Percentiles rank a stretch among this genome's conserved stretches.
These are phyloP conservation scores for Smittia aterrima DNA, from an alignment of 2,888 invertebrate species.

Conservation along the genomic window DNA sequence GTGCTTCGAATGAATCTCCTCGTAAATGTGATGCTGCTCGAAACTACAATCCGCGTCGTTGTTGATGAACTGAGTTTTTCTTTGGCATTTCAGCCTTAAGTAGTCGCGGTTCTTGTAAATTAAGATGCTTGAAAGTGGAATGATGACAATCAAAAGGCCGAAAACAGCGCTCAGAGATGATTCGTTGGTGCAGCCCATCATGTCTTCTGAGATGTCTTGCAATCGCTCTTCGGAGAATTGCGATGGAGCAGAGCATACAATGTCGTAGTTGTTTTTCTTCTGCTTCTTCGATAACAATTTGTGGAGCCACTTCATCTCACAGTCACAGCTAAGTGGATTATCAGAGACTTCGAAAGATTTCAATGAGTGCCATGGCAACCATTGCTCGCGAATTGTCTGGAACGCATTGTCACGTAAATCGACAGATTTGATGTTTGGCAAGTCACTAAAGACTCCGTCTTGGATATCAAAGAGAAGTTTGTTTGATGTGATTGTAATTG, in stretches of 20 bases:
- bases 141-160: neutral
- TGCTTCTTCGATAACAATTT: slow-evolving; percentile 50
- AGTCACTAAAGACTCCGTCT: slow-evolving; percentile 60
- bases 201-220: slow-evolving; percentile 22
- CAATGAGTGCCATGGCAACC: slow-evolving; percentile 62
- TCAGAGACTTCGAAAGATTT: slow-evolving; percentile 60
- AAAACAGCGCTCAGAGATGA: neutral
- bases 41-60: slow-evolving; percentile 39
- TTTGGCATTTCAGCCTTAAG: neutral
- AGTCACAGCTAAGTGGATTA: slow-evolving; percentile 62
- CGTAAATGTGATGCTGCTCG: slow-evolving; percentile 39
- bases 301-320: slow-evolving; percentile 61
- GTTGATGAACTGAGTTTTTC: slow-evolving; percentile 32
- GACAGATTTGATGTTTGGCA: slow-evolving; percentile 61
- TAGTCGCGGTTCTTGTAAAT: slow-evolving; percentile 34
- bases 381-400: slow-evolving; percentile 60
- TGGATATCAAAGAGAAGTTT: slow-evolving; percentile 58
- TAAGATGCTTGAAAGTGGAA: neutral
- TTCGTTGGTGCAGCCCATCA: slow-evolving; percentile 9
- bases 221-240: neutral
- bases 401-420: slow-evolving; percentile 62
- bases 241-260: slow-evolving; percentile 9
- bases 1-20: slow-evolving; percentile 29
- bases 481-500: slow-evolving; percentile 60
- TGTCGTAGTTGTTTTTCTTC: slow-evolving; percentile 28